Conservation (phyloP, 2,113 vertebrate genomes). For the Brachionichthys hirsutus region DNA sequence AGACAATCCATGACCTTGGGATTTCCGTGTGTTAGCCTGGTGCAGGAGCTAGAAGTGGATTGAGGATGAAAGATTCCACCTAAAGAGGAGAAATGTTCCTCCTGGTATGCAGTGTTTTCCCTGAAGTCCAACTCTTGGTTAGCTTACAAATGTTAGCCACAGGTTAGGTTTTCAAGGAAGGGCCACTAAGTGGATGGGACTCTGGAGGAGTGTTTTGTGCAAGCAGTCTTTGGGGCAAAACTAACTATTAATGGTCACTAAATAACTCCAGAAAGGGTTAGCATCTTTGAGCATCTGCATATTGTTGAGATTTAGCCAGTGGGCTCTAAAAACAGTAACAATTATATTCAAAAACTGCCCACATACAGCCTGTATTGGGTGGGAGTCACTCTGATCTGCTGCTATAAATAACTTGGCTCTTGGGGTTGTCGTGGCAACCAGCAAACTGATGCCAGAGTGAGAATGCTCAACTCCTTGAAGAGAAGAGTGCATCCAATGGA, state of each 20-base stretch:
- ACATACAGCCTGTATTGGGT: constrained; percentile 26
- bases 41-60: no score
- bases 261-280: constrained; percentile 1
- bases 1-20: no score
- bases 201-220: no score
- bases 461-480: constrained; percentile 47
- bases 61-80: neutral
- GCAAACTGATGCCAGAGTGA: constrained; percentile 68
- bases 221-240: no score
- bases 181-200: no score
- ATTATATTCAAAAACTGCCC: constrained; percentile 5
- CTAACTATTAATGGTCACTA: neutral
- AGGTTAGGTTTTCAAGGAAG: no score
- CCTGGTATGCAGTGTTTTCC: no score
- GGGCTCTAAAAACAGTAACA: neutral
- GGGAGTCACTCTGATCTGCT: constrained; percentile 51
- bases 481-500: constrained; percentile 24
- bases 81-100: neutral
- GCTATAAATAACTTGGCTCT: constrained; percentile 70
- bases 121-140: no score
- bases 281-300: neutral
- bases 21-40: no score
- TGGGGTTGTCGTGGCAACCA: constrained; percentile 70
- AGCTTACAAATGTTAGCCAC: no score
- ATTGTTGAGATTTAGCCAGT: neutral